phyloP scores from a whole-genome alignment of 2,888 invertebrate species.

The Tuberolachnus salignus region DNA sequence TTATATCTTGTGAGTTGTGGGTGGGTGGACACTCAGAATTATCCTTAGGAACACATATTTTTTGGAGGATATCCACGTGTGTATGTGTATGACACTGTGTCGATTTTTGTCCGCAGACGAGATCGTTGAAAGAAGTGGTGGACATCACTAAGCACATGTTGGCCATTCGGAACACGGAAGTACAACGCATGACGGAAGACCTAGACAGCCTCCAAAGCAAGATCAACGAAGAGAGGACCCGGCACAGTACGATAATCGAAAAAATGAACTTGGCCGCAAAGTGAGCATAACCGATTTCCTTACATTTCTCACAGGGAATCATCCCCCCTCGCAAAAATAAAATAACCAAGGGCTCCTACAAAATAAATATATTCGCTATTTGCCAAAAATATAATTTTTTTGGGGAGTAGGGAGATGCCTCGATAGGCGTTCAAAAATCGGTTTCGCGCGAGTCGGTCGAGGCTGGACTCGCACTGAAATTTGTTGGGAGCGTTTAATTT shows the following conservation, averaged over 20 bases:
- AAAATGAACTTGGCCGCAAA: conserved; percentile 75
- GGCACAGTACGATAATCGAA: conserved; percentile 72
- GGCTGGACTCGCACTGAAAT: no score
- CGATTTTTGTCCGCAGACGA: conserved; percentile 67
- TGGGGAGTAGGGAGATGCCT: no score
- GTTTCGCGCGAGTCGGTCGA: no score
- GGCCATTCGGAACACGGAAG: conserved; percentile 78
- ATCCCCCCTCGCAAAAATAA: no score
- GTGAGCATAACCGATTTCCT: conserved; percentile 56
- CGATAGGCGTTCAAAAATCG: no score
- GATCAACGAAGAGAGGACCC: conserved; percentile 75
- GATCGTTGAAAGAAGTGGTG: conserved; percentile 81
- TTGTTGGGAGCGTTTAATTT: no score
- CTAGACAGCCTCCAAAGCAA: conserved; percentile 73
- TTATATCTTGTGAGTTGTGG: not conserved
- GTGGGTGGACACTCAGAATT: no score
- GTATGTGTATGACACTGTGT: not conserved
- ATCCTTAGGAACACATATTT: no score
- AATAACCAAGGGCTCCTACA: no score
- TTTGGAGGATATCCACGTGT: not conserved
- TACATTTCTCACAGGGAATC: no score
- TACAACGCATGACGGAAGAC: conserved; percentile 76
- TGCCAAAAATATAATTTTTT: no score
- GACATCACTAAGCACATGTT: conserved; percentile 79
- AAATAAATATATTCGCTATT: no score